These are phyloP conservation scores for Chrosomus eos DNA, from an alignment of 2,797 vertebrate genomes.

Conservation along the genomic window DNA sequence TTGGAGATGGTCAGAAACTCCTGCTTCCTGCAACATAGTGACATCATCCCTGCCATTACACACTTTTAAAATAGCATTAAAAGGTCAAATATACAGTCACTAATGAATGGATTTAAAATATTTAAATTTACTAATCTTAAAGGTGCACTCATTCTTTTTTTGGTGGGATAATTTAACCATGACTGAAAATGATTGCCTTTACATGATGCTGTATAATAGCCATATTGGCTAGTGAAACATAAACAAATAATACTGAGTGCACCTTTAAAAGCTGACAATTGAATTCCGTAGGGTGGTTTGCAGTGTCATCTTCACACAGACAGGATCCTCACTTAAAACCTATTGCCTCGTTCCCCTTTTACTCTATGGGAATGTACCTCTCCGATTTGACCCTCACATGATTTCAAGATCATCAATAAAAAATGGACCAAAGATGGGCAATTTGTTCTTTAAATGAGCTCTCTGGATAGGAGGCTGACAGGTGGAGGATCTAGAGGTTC, in stretches of 20 bases:
- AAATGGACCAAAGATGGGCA: conserved; percentile 42
- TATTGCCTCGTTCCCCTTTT: not conserved
- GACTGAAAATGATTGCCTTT: not conserved
- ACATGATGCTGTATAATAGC: not conserved
- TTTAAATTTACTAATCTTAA: not conserved
- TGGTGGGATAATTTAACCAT: not conserved
- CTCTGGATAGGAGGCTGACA: conserved; percentile 15
- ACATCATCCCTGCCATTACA: conserved; percentile 21
- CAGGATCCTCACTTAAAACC: not conserved
- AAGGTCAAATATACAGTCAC: not conserved
- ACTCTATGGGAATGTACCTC: not conserved
- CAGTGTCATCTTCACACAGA: not conserved
- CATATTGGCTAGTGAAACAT: not conserved
- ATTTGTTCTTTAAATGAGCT: conserved; percentile 47
- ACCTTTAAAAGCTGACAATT: not conserved
- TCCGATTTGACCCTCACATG: conserved; percentile 33
- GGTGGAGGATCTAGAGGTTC: conserved; percentile 12
- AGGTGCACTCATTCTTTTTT: not conserved
- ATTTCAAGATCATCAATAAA: conserved; percentile 54
- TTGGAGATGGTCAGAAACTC: conserved; percentile 82
- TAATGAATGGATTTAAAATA: not conserved
- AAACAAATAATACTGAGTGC: conserved; percentile 5
- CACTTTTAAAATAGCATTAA: not conserved
- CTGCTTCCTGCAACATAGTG: conserved; percentile 81
- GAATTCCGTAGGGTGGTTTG: not conserved